These are phyloP conservation scores for Pachypsylla venusta DNA, from an alignment of 1,140 invertebrate species.

Conservation along the genomic window DNA sequence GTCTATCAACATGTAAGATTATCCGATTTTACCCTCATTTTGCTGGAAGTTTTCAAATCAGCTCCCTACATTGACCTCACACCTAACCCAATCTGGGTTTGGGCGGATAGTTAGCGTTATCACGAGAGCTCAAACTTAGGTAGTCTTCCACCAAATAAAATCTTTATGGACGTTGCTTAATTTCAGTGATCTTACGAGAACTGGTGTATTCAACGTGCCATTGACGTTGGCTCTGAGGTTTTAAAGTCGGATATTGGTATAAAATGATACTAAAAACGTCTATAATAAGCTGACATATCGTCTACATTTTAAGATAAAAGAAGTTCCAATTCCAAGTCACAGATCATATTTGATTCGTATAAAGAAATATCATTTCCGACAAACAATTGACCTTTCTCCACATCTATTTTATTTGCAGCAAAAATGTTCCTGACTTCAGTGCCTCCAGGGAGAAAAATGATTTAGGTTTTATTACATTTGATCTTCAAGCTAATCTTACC, in stretches of 20 bases:
- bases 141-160: too few species aligned
- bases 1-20: too few species aligned
- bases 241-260: conserved; percentile 17
- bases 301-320: conserved; percentile 12
- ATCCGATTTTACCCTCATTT: too few species aligned
- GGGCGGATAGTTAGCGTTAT: too few species aligned
- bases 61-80: too few species aligned
- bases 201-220: too few species aligned
- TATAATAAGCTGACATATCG: background rate
- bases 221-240: background rate
- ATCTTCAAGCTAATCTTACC: conserved; percentile 82
- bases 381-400: background rate
- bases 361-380: conserved; percentile 8
- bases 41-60: too few species aligned
- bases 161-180: too few species aligned
- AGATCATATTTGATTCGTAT: background rate
- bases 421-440: conserved; percentile 92
- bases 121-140: too few species aligned
- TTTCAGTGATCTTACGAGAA: too few species aligned
- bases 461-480: conserved; percentile 86
- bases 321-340: conserved; percentile 12
- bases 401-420: conserved; percentile 39
- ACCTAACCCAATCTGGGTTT: too few species aligned
- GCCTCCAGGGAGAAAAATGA: conserved; percentile 88
- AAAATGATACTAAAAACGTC: conserved; percentile 9